phyloP scores from a whole-genome alignment of 1,140 invertebrate genomes.

The Caerostris darwini region DNA sequence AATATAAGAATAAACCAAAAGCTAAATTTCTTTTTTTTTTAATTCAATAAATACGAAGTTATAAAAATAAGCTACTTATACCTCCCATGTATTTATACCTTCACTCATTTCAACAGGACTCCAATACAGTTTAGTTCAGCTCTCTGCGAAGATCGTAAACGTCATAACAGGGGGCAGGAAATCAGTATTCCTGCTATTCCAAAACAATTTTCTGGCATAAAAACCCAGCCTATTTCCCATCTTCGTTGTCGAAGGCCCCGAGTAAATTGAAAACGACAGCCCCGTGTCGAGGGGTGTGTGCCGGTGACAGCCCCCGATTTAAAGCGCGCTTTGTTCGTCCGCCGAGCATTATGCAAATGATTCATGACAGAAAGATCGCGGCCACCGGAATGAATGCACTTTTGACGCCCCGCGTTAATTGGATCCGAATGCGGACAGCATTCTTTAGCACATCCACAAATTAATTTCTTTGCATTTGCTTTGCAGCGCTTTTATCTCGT shows the following conservation, averaged over 20 bases:
- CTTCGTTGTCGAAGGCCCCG: background rate
- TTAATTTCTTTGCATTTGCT: constrained; percentile 51
- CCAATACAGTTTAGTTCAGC: background rate
- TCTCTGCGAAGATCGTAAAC: background rate
- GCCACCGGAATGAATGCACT: constrained; percentile 54
- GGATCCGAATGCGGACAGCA: constrained; percentile 45
- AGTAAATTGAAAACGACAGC: constrained; percentile 64
- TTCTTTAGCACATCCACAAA: constrained; percentile 60
- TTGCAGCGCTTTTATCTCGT: background rate
- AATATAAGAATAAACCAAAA: too few relatives aligned
- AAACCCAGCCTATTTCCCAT: constrained; percentile 2
- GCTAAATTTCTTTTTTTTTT: too few relatives aligned
- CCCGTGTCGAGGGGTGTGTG: background rate
- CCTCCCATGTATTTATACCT: too few relatives aligned
- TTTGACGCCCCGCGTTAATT: constrained; percentile 66
- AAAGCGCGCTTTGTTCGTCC: constrained; percentile 45
- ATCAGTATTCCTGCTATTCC: background rate
- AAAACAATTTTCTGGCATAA: constrained; percentile 52
- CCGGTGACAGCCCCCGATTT: constrained; percentile 55
- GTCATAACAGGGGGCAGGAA: constrained; percentile 4
- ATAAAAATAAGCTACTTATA: too few relatives aligned
- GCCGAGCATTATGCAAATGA: constrained; percentile 63
- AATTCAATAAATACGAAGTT: too few relatives aligned
- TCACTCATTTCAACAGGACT: too few relatives aligned
- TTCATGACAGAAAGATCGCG: constrained; percentile 67